Evolutionary conservation across 2,113 vertebrate genomes (phyloP).

Genomic region (Anarrhichthys ocellatus): DNA sequence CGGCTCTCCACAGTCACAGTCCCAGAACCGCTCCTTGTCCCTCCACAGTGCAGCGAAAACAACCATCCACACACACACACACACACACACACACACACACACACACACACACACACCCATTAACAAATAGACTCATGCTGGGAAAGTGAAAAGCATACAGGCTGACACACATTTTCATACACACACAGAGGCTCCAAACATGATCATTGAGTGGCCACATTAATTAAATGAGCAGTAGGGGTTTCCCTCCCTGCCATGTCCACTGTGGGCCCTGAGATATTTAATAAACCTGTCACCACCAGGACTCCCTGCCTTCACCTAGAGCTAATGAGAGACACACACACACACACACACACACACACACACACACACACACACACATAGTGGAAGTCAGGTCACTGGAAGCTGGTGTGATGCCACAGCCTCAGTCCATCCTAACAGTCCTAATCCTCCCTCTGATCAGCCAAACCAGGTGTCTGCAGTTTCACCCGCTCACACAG

Average conservation of each 20-base stretch:
- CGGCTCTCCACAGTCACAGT: constrained; percentile 32
- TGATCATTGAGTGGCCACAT: constrained; percentile 72
- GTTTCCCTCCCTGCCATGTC: constrained; percentile 72
- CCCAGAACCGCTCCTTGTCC: constrained; percentile 50
- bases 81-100: constrained; percentile 11
- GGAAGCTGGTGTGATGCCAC: constrained; percentile 32
- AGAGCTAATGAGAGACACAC: constrained; percentile 67
- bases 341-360: constrained; percentile 33
- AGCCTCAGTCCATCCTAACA: neutral
- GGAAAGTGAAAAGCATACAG: constrained; percentile 54
- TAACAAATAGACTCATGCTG: constrained; percentile 59
- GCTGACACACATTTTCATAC: constrained; percentile 26
- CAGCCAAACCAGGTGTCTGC: constrained; percentile 5
- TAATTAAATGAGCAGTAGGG: constrained; percentile 80
- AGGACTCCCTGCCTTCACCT: constrained; percentile 68
- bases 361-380: neutral
- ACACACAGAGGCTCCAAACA: constrained; percentile 58
- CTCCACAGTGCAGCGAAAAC: constrained; percentile 47
- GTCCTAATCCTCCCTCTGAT: constrained; percentile 10
- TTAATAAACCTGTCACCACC: constrained; percentile 81
- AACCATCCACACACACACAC: constrained; percentile 25
- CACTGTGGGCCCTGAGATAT: constrained; percentile 72
- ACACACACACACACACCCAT: constrained; percentile 55
- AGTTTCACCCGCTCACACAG: neutral
- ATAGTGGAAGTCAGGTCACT: constrained; percentile 52